phyloP scores from a whole-genome alignment of 2,888 invertebrate species.

The Byasa hedistus region DNA sequence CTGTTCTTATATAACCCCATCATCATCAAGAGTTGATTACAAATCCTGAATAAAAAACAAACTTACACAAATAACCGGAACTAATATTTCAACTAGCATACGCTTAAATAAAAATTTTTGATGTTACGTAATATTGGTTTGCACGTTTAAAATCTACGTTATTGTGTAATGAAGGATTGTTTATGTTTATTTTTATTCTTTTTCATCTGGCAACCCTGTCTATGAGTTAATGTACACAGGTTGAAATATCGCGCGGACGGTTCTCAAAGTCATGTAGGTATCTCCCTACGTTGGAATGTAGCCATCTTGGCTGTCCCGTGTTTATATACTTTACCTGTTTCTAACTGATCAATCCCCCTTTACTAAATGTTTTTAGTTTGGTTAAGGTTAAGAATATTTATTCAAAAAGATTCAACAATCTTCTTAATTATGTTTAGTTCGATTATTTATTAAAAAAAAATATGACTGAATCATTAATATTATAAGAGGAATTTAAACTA shows the following conservation, averaged over 20 bases:
- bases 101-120: too few relatives aligned
- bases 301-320: constrained; percentile 42
- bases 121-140: too few relatives aligned
- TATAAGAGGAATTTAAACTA: too few relatives aligned
- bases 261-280: constrained; percentile 27
- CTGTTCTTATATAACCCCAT: too few relatives aligned
- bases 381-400: background rate
- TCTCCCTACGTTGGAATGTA: constrained; percentile 40
- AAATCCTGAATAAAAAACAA: too few relatives aligned
- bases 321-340: constrained; percentile 23
- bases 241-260: constrained; percentile 33
- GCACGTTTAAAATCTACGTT: too few relatives aligned
- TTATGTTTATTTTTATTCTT: background rate
- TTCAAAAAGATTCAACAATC: background rate
- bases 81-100: too few relatives aligned
- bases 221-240: constrained; percentile 30
- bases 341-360: constrained; percentile 17
- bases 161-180: too few relatives aligned
- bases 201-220: constrained; percentile 19
- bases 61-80: too few relatives aligned
- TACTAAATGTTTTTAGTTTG: constrained; percentile 7
- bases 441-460: too few relatives aligned
- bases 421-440: background rate
- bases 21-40: too few relatives aligned
- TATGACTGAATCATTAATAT: too few relatives aligned